Base-by-base conservation (phyloP, 2,888 invertebrate species). In the Rhogogaster chlorosoma region DNA sequence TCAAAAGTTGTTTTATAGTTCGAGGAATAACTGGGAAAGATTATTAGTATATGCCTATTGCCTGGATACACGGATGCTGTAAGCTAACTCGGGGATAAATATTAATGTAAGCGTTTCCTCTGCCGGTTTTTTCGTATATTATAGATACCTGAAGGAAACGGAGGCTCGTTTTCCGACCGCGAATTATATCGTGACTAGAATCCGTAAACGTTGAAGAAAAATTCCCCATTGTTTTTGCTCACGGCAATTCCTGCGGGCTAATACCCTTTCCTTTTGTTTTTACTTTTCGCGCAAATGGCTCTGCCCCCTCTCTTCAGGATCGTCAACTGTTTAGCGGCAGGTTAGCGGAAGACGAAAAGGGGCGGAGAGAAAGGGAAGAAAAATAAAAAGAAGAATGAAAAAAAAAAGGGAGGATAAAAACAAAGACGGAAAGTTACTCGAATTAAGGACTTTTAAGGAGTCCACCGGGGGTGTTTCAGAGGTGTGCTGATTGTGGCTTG, bases 41-140 rank as follows among this genome's bases (percentile, higher is more conserved):
- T n/a, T n/a, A n/a, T n/a, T n/a, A n/a, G n/a, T n/a, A n/a, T n/a
- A n/a, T n/a, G 18, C 3, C 15, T 49, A 10, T 3, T 26, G 9
- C 22, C 18, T 18, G 61, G 70, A 53, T 53, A 84, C 84, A 86
- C 86, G 88, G 87, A 89, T 88, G 89, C 89, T 88, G 89, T 89
- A 88, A 88, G 87, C 88, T 90, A 88, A 89, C 89, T 88, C 87
- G 15, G 70, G 42, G 57, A 83, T 85, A 85, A 85, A 85, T 85
- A 83, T 83, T 82, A 85, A 85, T 83, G 85, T 53, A 82, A 71
- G 49, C 73, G 71, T 85, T 83, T 85, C 85, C 57, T 78, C 38
- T 12, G 5, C 29, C 36, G 12, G 38, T 42, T 5, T 10, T 15
- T 45, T 12, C 5, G 36, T 36, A 70, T n/a, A 7, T 36, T 6